Evolutionary conservation across 1,140 invertebrate genomes (phyloP).

Genomic region (Saccostrea echinata): DNA sequence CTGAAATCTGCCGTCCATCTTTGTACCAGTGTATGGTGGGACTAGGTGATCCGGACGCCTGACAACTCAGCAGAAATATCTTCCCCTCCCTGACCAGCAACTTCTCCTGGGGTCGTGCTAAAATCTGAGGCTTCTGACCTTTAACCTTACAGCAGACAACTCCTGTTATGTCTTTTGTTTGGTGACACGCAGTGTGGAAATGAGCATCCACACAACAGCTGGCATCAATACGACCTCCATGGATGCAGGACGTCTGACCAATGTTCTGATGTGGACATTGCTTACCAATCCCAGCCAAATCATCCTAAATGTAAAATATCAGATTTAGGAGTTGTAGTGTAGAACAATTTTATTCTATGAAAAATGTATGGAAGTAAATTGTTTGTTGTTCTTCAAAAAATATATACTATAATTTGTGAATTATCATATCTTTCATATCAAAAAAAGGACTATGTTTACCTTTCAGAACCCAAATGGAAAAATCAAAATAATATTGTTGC

Average conservation of each 20-base stretch:
- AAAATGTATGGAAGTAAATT: no score
- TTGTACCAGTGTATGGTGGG: constrained; percentile 76
- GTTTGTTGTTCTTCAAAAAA: no score
- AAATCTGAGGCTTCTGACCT: constrained; percentile 72
- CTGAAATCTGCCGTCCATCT: constrained; percentile 69
- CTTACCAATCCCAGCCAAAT: constrained; percentile 76
- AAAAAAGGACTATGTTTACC: no score
- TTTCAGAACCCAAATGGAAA: no score
- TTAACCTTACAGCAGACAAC: constrained; percentile 70
- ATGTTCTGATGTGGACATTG: constrained; percentile 73
- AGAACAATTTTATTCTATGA: no score
- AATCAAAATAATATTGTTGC: no score
- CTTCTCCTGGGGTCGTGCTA: constrained; percentile 71
- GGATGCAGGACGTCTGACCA: constrained; percentile 75
- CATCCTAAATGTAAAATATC: constrained; percentile 70
- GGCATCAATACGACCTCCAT: constrained; percentile 73
- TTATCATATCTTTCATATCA: no score
- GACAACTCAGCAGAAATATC: constrained; percentile 76
- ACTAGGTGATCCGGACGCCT: constrained; percentile 72
- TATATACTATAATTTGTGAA: no score
- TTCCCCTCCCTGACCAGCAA: constrained; percentile 70
- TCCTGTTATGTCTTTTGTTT: constrained; percentile 69
- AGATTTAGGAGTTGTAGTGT: no score
- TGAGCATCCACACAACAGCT: constrained; percentile 76
- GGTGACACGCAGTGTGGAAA: constrained; percentile 71